Conservation (phyloP, 2,797 vertebrate species). For the Sebastes alutus region DNA sequence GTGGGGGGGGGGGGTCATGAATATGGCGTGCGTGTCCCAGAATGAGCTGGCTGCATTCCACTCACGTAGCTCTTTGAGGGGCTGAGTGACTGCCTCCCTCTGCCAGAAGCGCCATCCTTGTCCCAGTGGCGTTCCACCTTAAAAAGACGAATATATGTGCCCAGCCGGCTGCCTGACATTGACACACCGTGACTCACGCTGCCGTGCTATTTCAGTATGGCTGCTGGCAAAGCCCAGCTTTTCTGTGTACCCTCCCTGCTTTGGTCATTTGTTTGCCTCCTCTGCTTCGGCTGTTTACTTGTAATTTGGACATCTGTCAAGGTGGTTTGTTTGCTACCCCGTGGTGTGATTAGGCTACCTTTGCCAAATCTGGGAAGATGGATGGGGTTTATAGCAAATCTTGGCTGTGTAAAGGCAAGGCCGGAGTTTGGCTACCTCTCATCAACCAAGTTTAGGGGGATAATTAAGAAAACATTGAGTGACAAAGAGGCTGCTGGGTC, state of each 20-base stretch:
- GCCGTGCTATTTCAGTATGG: constrained; percentile 63
- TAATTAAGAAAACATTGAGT: constrained; percentile 57
- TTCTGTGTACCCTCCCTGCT: constrained; percentile 33
- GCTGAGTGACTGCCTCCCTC: constrained; percentile 59
- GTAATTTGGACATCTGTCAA: constrained; percentile 82
- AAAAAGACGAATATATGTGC: constrained; percentile 70
- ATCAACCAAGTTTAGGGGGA: constrained; percentile 31
- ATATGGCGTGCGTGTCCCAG: constrained; percentile 1
- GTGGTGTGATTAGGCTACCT: constrained; percentile 64
- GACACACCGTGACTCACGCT: constrained; percentile 72
- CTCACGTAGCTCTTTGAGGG: constrained; percentile 55
- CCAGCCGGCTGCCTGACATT: constrained; percentile 70
- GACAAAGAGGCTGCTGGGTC: constrained; percentile 19
- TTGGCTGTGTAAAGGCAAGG: constrained; percentile 52
- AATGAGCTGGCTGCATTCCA: constrained; percentile 33
- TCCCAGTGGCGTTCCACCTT: constrained; percentile 67
- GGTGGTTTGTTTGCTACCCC: constrained; percentile 70
- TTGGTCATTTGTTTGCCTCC: constrained; percentile 72
- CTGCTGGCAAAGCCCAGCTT: constrained; percentile 55
- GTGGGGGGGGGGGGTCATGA: constrained; percentile 13
- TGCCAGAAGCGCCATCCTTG: constrained; percentile 58
- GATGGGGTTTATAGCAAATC: constrained; percentile 55
- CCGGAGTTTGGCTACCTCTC: constrained; percentile 48
- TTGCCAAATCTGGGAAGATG: constrained; percentile 72
- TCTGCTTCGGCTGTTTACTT: constrained; percentile 71